phyloP scores from a whole-genome alignment of 1,140 invertebrate genomes.

The Pollicipes pollicipes region DNA sequence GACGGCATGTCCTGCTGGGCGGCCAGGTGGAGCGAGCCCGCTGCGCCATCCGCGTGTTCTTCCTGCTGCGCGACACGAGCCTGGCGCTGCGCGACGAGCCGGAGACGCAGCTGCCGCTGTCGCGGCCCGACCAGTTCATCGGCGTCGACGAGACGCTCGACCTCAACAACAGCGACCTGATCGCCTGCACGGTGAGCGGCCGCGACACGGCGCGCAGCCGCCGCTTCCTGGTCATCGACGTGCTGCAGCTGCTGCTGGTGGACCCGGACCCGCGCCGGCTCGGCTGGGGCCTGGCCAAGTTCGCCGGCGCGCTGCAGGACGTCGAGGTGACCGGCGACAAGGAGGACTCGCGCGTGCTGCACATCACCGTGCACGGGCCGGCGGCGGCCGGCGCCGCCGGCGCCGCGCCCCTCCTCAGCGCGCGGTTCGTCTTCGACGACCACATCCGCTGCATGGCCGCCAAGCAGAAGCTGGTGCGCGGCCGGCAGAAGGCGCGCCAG shows the following conservation, averaged over 20 bases:
- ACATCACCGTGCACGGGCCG: slow-evolving; percentile 82
- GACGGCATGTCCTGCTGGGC: too few relatives aligned
- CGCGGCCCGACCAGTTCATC: slow-evolving; percentile 66
- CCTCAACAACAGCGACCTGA: slow-evolving; percentile 76
- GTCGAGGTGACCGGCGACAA: slow-evolving; percentile 68
- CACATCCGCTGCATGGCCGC: slow-evolving; percentile 95
- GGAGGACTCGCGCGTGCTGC: slow-evolving; percentile 86
- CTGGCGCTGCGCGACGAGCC: slow-evolving; percentile 57
- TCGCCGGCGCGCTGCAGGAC: slow-evolving; percentile 48
- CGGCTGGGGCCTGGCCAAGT: slow-evolving; percentile 92
- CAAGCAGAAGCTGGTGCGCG: slow-evolving; percentile 67
- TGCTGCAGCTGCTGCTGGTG: slow-evolving; percentile 83
- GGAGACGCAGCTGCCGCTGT: slow-evolving; percentile 79
- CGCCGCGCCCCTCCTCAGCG: slow-evolving; percentile 54
- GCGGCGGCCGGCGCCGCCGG: slow-evolving; percentile 35
- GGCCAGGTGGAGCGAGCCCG: slow-evolving; percentile 79
- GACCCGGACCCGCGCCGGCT: slow-evolving; percentile 81
- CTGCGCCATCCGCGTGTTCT: slow-evolving; percentile 83
- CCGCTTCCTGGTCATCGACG: slow-evolving; percentile 86
- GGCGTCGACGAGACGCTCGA: slow-evolving; percentile 42
- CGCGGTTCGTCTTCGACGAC: slow-evolving; percentile 95
- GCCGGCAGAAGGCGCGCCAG: slow-evolving; percentile 80
- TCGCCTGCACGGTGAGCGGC: slow-evolving; percentile 80
- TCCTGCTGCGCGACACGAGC: slow-evolving; percentile 69
- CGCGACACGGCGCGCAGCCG: slow-evolving; percentile 44